Conservation (phyloP, 2,888 invertebrate genomes). For the Elmis aenea region DNA sequence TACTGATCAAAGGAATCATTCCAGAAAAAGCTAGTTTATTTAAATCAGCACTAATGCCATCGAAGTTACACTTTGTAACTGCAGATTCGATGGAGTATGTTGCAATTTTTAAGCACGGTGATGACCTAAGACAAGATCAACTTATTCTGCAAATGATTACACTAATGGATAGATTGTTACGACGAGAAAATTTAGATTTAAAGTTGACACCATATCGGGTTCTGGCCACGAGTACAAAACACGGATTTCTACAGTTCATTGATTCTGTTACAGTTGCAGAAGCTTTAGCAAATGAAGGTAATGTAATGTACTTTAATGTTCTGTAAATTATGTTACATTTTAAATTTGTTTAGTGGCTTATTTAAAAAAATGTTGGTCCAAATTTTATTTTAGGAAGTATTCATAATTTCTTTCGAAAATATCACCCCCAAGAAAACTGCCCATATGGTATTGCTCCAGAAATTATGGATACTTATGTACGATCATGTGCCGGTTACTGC, state of each 20-base stretch:
- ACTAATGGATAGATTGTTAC: constrained; percentile 91
- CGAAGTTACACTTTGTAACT: constrained; percentile 81
- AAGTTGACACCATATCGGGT: constrained; percentile 94
- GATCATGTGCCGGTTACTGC: constrained; percentile 96
- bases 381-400: constrained; percentile 72
- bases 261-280: constrained; percentile 92
- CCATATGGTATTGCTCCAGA: constrained; percentile 89
- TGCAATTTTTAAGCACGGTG: constrained; percentile 96
- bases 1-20: constrained; percentile 82
- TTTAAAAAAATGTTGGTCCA: not conserved
- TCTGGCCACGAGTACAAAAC: constrained; percentile 90
- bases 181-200: constrained; percentile 92
- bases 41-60: constrained; percentile 96
- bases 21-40: constrained; percentile 88
- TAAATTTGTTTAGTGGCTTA: not conserved
- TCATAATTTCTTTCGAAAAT: constrained; percentile 86
- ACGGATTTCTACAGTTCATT: constrained; percentile 95
- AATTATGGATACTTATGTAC: constrained; percentile 95
- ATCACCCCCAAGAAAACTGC: constrained; percentile 81
- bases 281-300: constrained; percentile 76
- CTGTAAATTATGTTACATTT: not conserved
- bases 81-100: constrained; percentile 80
- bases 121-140: constrained; percentile 96
- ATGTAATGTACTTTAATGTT: constrained; percentile 1
- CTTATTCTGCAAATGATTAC: constrained; percentile 96